Evolutionary conservation across 2,888 invertebrate species (phyloP).

Genomic region (Steinernema scapterisci): DNA sequence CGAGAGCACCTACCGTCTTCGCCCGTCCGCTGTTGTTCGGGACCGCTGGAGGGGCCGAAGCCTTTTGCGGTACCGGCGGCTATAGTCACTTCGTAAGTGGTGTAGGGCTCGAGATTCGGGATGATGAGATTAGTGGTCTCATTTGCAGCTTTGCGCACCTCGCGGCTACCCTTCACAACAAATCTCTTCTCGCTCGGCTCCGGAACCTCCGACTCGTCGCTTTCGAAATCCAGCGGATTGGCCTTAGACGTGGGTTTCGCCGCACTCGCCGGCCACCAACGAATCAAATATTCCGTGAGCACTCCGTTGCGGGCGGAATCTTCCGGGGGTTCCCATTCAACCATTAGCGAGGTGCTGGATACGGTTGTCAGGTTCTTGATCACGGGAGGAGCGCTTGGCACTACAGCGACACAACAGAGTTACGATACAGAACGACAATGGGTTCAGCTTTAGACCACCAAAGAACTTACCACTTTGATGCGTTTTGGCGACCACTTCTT

Average conservation of each 20-base stretch:
- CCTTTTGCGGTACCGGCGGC: constrained; percentile 86
- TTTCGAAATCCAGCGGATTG: constrained; percentile 74
- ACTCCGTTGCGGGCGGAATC: constrained; percentile 84
- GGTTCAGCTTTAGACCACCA: not conserved
- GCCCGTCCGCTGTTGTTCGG: constrained; percentile 88
- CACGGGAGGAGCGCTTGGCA: constrained; percentile 93
- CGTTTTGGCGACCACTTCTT: constrained; percentile 89
- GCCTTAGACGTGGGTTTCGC: constrained; percentile 77
- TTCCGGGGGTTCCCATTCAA: constrained; percentile 90
- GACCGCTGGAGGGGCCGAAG: constrained; percentile 89
- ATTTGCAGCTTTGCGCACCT: constrained; percentile 34
- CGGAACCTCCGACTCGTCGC: constrained; percentile 36
- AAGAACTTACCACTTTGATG: constrained; percentile 91
- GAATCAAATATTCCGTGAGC: constrained; percentile 33
- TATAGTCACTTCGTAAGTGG: constrained; percentile 93
- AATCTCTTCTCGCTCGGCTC: constrained; percentile 32
- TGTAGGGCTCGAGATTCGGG: constrained; percentile 68
- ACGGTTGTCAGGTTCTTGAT: constrained; percentile 86
- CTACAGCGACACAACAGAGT: constrained; percentile 71
- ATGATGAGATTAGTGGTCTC: constrained; percentile 42
- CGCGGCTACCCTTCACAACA: constrained; percentile 16
- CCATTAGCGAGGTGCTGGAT: constrained; percentile 85
- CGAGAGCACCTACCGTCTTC: constrained; percentile 90
- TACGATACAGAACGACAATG: constrained; percentile 30
- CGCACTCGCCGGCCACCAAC: constrained; percentile 30